Base-by-base conservation (phyloP, 2,113 vertebrate genomes). In the Ranitomeya variabilis region DNA sequence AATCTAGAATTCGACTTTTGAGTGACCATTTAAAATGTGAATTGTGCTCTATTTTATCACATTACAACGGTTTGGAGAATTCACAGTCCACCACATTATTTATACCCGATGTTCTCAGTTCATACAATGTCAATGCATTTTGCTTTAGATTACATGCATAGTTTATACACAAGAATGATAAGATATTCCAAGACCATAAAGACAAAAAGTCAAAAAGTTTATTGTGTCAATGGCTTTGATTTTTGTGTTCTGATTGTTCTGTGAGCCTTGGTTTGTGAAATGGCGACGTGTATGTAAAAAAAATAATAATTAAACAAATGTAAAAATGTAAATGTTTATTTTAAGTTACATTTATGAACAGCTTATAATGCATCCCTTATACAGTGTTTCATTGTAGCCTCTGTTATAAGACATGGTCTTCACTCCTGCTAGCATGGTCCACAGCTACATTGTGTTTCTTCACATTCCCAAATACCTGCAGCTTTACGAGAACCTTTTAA, bases 261-360 rank as follows among this genome's bases (percentile, higher is more conserved):
- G 21, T 11, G 64, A 67, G 19, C 64, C 19, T 3, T 67, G 10
- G 64, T 67, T n/a, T 67, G 19, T 21, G 9, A 67, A 64, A 64
- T 7, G 8, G 4, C 18, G 13, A 13, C 8, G 13, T 45, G 18
- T 74, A 45, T 74, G 45, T 9, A 9, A 74, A 37, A 73, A 16
- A 1, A 52, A n/a, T n/a, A 19, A 52, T 57, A 52, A 76, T 10
- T 52, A 76, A 19, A 52, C 7, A 51, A 23, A 16, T 60, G 55
- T 60, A 81, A 26, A 81, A 81, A 81, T 60, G 59, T 60, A 60
- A 6, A 23, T 16, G 18, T 64, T 82, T 82, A 82, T 82, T 80
- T 81, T 82, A 82, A 37, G 26, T 59, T 76, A 69, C 59, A 60
- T 73, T 18, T 6, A 74, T 85, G 45, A 37, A 85, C 69, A 85